These are phyloP conservation scores for Argentina silus DNA, from an alignment of 2,797 vertebrate genomes.

Conservation along the genomic window DNA sequence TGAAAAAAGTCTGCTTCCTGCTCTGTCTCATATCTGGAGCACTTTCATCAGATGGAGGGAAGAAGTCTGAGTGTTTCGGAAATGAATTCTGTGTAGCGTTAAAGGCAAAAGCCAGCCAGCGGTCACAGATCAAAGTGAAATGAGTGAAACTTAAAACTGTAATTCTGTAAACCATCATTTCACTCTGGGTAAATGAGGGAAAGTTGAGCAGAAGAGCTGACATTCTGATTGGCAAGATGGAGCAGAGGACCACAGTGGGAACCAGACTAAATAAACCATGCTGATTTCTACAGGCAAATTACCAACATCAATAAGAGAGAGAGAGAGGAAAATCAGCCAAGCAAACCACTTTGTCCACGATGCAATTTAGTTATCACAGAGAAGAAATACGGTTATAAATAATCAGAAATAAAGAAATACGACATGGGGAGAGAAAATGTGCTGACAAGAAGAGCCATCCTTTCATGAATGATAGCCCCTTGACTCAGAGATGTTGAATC, in stretches of 20 bases:
- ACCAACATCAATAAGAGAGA: constrained; percentile 34
- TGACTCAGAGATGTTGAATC: constrained; percentile 78
- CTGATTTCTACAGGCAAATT: constrained; percentile 66
- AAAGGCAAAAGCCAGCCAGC: constrained; percentile 60
- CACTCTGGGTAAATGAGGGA: constrained; percentile 58
- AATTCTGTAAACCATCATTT: constrained; percentile 76
- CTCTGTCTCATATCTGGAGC: constrained; percentile 73
- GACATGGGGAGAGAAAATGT: constrained; percentile 47
- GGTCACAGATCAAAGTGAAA: constrained; percentile 71
- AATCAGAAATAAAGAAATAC: constrained; percentile 49
- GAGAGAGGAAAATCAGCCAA: neutral
- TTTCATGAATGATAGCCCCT: constrained; percentile 79
- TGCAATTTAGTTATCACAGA: constrained; percentile 43
- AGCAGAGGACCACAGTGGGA: constrained; percentile 34
- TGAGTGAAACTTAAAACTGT: constrained; percentile 76
- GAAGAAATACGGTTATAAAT: constrained; percentile 45
- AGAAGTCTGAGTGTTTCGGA: constrained; percentile 64
- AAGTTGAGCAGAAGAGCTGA: constrained; percentile 42
- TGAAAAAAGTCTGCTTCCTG: constrained; percentile 70
- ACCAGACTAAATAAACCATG: constrained; percentile 73
- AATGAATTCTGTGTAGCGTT: constrained; percentile 71
- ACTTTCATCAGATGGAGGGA: constrained; percentile 73
- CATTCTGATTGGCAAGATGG: constrained; percentile 64
- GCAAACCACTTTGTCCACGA: constrained; percentile 42
- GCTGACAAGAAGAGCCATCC: constrained; percentile 72